Percentiles rank a stretch among this genome's conserved stretches.
phyloP scores from a whole-genome alignment of 53 echinoderm and acorn worm genomes.

The Hippasteria phrygiana region DNA sequence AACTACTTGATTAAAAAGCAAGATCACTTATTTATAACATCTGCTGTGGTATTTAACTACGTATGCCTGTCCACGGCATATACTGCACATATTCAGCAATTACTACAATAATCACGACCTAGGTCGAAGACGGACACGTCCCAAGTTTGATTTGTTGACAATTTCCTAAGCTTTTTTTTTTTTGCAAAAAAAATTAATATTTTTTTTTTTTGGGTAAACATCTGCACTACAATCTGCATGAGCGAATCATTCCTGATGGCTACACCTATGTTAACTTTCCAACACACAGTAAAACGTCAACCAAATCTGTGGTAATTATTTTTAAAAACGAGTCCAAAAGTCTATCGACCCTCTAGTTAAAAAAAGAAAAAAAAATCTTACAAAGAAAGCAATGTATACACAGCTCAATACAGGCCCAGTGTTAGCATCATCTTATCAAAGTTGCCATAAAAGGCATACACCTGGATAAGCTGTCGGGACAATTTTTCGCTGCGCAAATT shows the following conservation, averaged over 20 bases:
- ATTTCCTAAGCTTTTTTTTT: neutral
- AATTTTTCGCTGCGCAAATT: too few species aligned
- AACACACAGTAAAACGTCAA: conserved; percentile 1
- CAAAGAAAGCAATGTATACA: neutral
- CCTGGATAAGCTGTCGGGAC: too few species aligned
- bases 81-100: conserved; percentile 67
- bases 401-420: neutral
- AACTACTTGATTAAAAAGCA: conserved; percentile 53
- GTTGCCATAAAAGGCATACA: neutral
- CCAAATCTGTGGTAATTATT: neutral
- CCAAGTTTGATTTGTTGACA: neutral
- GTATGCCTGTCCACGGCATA: conserved; percentile 33
- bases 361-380: conserved; percentile 3
- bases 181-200: conserved; percentile 6
- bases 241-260: neutral
- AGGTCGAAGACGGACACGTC: neutral
- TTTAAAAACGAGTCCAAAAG: neutral
- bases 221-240: conserved; percentile 10
- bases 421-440: neutral
- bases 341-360: neutral
- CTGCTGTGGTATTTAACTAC: conserved; percentile 65
- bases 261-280: conserved; percentile 41
- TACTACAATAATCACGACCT: conserved; percentile 40
- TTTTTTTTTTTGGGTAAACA: neutral
- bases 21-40: conserved; percentile 31